These are phyloP conservation scores for Aleadryas rufinucha DNA, from an alignment of 2,113 vertebrate genomes.

Conservation along the genomic window DNA sequence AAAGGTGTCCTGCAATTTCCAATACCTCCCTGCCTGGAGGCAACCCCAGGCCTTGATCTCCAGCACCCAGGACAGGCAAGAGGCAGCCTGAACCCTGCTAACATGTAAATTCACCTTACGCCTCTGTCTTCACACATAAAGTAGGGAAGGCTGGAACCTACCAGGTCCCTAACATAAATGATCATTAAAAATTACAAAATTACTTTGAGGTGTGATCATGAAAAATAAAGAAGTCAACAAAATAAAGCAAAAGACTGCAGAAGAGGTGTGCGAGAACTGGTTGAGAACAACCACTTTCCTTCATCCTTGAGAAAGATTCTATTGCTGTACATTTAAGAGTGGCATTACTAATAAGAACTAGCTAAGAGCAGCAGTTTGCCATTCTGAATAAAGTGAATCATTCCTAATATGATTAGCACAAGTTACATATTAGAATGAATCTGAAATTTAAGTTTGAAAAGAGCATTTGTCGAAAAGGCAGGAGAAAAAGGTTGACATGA, in stretches of 20 bases:
- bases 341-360: neutral
- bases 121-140: neutral
- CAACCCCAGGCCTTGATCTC: neutral
- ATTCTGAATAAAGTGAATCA: constrained; percentile 25
- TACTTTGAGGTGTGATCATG: neutral
- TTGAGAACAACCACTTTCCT: neutral
- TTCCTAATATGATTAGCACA: constrained; percentile 25
- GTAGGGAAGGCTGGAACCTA: neutral
- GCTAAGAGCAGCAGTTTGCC: neutral
- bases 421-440: neutral
- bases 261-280: neutral
- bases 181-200: neutral
- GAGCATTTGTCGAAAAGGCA: constrained; percentile 24
- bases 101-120: neutral
- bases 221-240: neutral
- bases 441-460: constrained; percentile 43
- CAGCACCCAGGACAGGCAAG: neutral
- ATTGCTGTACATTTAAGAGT: neutral
- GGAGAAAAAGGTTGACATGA: constrained; percentile 43
- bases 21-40: neutral
- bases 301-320: neutral
- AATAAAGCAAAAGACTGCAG: neutral
- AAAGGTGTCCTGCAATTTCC: neutral
- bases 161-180: neutral
- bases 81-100: neutral